These are phyloP conservation scores for Lacanobia wlatinum DNA, from an alignment of 2,888 invertebrate species.

Conservation along the genomic window DNA sequence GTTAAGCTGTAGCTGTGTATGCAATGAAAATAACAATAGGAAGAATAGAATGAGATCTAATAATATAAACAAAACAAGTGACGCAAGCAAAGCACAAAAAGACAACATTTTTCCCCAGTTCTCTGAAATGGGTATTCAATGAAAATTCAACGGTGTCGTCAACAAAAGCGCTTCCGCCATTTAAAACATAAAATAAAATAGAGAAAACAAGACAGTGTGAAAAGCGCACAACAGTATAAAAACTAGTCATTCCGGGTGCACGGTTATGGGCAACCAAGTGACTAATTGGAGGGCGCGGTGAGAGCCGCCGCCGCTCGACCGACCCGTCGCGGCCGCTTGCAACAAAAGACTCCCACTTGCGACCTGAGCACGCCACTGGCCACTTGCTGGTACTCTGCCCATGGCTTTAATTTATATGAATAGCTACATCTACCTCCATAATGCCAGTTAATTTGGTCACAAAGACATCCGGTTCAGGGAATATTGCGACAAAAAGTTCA, in stretches of 20 bases:
- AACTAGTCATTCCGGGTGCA: slow-evolving; percentile 58
- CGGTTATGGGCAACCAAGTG: slow-evolving; percentile 72
- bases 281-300: slow-evolving; percentile 75
- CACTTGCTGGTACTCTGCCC: slow-evolving; percentile 39
- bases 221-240: slow-evolving; percentile 51
- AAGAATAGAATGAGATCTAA: not conserved
- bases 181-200: not conserved
- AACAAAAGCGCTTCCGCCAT: not conserved
- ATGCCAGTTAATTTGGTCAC: slow-evolving; percentile 21
- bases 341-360: slow-evolving; percentile 52
- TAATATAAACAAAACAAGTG: not conserved
- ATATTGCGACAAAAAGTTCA: slow-evolving; percentile 18
- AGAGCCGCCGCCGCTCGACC: slow-evolving; percentile 46
- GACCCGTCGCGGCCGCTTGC: slow-evolving; percentile 54
- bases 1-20: not conserved
- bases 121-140: not conserved
- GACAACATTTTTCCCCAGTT: not conserved
- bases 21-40: not conserved
- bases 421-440: slow-evolving; percentile 16
- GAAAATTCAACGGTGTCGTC: not conserved
- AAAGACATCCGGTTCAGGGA: slow-evolving; percentile 20
- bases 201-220: slow-evolving; percentile 31
- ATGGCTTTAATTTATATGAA: slow-evolving; percentile 27
- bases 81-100: not conserved
- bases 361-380: slow-evolving; percentile 35